A percentile compares a stretch with the other conserved stretches of the same genome.
These are phyloP conservation scores for Creontiades dilutus DNA, from an alignment of 2,888 invertebrate genomes.

Conservation along the genomic window DNA sequence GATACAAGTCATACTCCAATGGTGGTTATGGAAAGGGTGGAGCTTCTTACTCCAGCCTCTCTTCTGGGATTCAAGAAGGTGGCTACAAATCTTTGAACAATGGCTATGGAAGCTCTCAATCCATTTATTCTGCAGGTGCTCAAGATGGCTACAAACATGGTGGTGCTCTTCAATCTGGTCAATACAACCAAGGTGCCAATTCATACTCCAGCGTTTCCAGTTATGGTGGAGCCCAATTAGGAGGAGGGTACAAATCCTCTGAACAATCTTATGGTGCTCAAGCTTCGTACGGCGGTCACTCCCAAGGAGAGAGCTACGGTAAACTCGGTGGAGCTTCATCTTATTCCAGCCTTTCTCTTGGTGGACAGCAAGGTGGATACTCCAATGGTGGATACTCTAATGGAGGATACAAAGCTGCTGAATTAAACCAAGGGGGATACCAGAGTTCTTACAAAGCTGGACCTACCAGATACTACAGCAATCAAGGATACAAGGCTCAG, in stretches of 20 bases:
- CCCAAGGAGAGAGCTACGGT: neutral
- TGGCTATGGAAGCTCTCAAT: neutral
- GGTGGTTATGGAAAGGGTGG: constrained; percentile 2
- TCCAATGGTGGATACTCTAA: constrained; percentile 24
- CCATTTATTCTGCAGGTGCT: neutral
- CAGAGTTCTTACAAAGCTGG: neutral
- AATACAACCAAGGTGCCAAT: constrained; percentile 2
- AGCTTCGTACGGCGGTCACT: constrained; percentile 17
- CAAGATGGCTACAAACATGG: constrained; percentile 34
- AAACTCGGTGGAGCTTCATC: constrained; percentile 43
- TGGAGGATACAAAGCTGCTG: constrained; percentile 29
- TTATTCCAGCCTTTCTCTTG: constrained; percentile 42
- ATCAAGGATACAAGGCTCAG: neutral
- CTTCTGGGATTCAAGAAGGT: neutral
- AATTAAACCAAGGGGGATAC: neutral
- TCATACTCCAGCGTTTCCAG: constrained; percentile 16
- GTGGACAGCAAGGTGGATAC: neutral
- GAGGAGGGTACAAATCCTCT: constrained; percentile 30
- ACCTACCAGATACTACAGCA: constrained; percentile 36
- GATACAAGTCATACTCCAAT: neutral
- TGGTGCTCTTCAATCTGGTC: constrained; percentile 40
- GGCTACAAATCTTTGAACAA: constrained; percentile 13
- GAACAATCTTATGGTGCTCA: constrained; percentile 2
- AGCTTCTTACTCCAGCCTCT: constrained; percentile 7
- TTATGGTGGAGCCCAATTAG: constrained; percentile 19